Conservation (phyloP, 2,888 invertebrate genomes). For the Athalia rosae region DNA sequence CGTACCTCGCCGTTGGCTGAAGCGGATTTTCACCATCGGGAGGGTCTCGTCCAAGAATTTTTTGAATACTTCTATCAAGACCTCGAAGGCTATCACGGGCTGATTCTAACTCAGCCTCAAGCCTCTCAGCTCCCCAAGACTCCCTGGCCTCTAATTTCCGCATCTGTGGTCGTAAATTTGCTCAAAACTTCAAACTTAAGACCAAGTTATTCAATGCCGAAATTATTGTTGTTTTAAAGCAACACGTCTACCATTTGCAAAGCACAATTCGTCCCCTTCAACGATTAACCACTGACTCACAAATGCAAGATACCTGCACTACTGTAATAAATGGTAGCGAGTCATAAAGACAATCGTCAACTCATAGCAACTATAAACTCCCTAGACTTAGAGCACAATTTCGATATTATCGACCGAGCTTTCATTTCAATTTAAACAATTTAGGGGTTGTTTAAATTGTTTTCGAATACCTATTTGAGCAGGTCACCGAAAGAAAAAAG, state of each 20-base stretch:
- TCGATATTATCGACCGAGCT: no score
- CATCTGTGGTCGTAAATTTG: constrained; percentile 54
- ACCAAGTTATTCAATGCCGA: constrained; percentile 8
- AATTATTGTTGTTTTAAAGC: constrained; percentile 24
- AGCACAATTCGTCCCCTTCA: constrained; percentile 6
- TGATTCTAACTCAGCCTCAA: constrained; percentile 69
- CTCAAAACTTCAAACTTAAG: not conserved
- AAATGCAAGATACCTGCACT: not conserved
- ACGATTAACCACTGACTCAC: not conserved
- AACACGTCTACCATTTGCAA: constrained; percentile 38
- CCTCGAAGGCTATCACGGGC: constrained; percentile 70
- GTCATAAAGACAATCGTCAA: no score
- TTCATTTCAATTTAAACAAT: no score
- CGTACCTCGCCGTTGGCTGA: constrained; percentile 61
- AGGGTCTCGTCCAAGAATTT: constrained; percentile 71
- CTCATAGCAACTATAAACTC: no score
- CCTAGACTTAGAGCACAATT: no score
- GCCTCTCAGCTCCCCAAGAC: constrained; percentile 67
- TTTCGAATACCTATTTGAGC: no score
- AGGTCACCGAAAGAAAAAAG: no score
- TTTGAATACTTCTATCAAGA: constrained; percentile 69
- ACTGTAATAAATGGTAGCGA: no score
- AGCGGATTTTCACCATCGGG: constrained; percentile 69
- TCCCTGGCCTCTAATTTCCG: constrained; percentile 67
- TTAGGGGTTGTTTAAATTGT: no score